phyloP scores from a whole-genome alignment of 37 sponge, comb jelly and placozoan species.

The Tethya wilhelma region DNA sequence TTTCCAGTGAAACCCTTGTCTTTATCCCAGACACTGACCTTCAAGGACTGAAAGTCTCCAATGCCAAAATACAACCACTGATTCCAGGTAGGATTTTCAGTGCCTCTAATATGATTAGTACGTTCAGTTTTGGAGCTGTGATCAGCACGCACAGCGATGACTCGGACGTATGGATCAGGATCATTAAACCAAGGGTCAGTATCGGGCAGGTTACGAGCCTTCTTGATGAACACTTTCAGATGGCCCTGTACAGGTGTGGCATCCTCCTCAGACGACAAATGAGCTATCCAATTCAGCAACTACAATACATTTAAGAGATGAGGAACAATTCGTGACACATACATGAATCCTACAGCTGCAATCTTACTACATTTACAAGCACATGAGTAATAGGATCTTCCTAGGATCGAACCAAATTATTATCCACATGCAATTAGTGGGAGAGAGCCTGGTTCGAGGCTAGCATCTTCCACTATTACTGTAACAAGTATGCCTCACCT shows the following conservation, averaged over 20 bases:
- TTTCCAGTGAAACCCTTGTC: background rate
- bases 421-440: too few species aligned
- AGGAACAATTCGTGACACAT: too few species aligned
- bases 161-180: conserved; percentile 10
- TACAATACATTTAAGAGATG: too few species aligned
- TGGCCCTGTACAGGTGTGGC: background rate
- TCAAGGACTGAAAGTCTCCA: background rate
- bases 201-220: conserved; percentile 6
- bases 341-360: too few species aligned
- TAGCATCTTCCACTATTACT: too few species aligned
- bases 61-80: background rate
- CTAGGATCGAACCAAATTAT: too few species aligned
- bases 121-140: background rate
- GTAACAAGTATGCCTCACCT: too few species aligned
- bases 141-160: background rate
- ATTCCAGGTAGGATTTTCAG: background rate
- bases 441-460: too few species aligned
- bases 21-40: background rate
- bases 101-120: background rate
- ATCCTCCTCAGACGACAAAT: too few species aligned
- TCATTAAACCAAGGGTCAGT: background rate
- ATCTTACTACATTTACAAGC: too few species aligned
- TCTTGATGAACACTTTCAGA: background rate
- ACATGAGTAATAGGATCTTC: too few species aligned
- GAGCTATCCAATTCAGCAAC: too few species aligned